A percentile compares a stretch with the other conserved stretches of the same genome.
These are phyloP conservation scores for Diaphora mendica DNA, from an alignment of 2,888 invertebrate genomes.

Conservation along the genomic window DNA sequence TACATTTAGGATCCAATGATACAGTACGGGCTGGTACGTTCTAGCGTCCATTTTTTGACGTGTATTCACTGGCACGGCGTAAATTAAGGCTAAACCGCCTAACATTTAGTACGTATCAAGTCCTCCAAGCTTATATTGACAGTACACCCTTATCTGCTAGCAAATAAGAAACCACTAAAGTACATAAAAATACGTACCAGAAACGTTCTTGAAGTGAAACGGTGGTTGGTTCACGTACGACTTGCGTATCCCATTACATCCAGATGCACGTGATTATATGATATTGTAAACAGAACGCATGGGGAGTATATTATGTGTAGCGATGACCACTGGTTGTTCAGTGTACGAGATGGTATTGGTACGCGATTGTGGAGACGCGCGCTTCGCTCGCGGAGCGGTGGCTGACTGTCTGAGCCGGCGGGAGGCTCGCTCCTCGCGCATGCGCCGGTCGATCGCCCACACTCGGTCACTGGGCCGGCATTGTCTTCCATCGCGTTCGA, in stretches of 20 bases:
- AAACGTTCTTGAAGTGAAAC: slow-evolving; percentile 22
- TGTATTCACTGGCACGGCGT: slow-evolving; percentile 36
- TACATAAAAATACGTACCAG: slow-evolving; percentile 50
- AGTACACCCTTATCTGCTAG: slow-evolving; percentile 31
- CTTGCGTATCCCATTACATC: slow-evolving; percentile 57
- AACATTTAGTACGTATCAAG: slow-evolving; percentile 16
- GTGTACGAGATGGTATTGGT: slow-evolving; percentile 38
- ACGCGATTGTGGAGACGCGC: slow-evolving; percentile 42
- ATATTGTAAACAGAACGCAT: slow-evolving; percentile 52
- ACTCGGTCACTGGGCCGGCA: slow-evolving; percentile 84
- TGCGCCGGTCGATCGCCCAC: slow-evolving; percentile 82
- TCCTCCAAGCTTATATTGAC: slow-evolving; percentile 15
- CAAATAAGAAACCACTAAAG: slow-evolving; percentile 51
- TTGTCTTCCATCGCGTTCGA: slow-evolving; percentile 67
- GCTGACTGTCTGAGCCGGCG: slow-evolving; percentile 54
- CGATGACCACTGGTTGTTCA: slow-evolving; percentile 34
- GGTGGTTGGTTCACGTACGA: slow-evolving; percentile 52
- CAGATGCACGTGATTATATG: slow-evolving; percentile 41
- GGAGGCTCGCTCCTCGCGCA: slow-evolving; percentile 65
- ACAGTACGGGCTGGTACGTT: slow-evolving; percentile 22
- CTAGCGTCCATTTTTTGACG: slow-evolving; percentile 23
- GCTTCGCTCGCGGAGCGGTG: slow-evolving; percentile 64
- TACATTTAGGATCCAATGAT: slow-evolving; percentile 10
- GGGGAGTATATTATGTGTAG: slow-evolving; percentile 39
- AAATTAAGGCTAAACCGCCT: slow-evolving; percentile 29